These are phyloP conservation scores for Ennomos fuscantarius DNA, from an alignment of 2,888 invertebrate species.

Conservation along the genomic window DNA sequence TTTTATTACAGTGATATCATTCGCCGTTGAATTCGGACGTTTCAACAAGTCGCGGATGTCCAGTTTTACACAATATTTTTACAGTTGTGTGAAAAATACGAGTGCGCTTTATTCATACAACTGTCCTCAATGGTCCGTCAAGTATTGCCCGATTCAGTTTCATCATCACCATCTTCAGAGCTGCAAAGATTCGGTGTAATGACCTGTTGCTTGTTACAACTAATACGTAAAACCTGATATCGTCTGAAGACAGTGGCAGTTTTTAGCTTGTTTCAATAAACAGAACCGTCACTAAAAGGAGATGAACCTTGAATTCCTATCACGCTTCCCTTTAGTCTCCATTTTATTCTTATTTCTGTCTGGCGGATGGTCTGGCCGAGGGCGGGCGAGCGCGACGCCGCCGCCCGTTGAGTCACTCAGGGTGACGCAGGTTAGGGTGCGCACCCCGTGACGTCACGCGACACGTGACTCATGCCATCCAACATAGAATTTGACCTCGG, in stretches of 20 bases:
- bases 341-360: slow-evolving; percentile 58
- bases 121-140: too few species aligned
- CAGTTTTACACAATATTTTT: too few species aligned
- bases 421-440: slow-evolving; percentile 57
- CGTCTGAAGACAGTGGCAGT: not conserved
- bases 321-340: slow-evolving; percentile 42
- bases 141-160: too few species aligned
- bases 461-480: slow-evolving; percentile 63
- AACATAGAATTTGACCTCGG: slow-evolving; percentile 55
- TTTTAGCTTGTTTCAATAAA: not conserved
- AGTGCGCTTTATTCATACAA: too few species aligned
- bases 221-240: too few species aligned
- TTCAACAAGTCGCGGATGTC: too few species aligned
- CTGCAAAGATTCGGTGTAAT: too few species aligned
- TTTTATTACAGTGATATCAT: too few species aligned
- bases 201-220: too few species aligned
- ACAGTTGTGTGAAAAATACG: too few species aligned
- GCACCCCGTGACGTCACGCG: slow-evolving; percentile 70
- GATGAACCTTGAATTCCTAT: slow-evolving; percentile 25
- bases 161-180: too few species aligned
- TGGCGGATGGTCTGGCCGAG: slow-evolving; percentile 51
- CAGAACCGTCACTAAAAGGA: slow-evolving; percentile 4
- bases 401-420: slow-evolving; percentile 62
- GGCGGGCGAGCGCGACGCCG: slow-evolving; percentile 46
- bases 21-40: too few species aligned